Percentiles rank a stretch among this genome's conserved stretches.
phyloP scores from a whole-genome alignment of 2,888 invertebrate genomes.

The Prenolepis imparis region DNA sequence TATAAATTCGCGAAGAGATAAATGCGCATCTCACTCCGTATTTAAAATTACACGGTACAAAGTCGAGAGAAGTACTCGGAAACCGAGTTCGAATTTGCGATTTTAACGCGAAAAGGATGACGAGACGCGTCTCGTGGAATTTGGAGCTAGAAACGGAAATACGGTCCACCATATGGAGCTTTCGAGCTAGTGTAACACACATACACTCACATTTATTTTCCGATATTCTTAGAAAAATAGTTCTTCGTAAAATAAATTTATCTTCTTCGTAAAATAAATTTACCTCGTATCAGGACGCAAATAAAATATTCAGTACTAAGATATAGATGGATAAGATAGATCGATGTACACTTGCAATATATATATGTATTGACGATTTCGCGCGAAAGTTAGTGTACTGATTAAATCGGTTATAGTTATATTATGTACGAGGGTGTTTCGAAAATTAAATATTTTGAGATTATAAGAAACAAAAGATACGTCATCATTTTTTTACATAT shows the following conservation, averaged over 20 bases:
- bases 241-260: not conserved
- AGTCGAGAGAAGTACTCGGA: not conserved
- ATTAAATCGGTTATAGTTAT: no score
- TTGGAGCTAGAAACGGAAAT: not conserved
- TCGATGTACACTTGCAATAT: not conserved
- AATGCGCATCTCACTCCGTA: not conserved
- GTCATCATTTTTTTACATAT: no score
- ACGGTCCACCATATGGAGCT: not conserved
- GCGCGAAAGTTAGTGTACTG: not conserved
- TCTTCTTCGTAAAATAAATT: not conserved
- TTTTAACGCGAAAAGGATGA: not conserved
- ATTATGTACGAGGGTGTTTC: no score
- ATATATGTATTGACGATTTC: not conserved
- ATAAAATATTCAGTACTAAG: not conserved
- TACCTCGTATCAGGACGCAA: not conserved
- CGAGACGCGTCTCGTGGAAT: conserved; percentile 18
- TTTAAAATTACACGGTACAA: conserved; percentile 13
- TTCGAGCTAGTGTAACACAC: not conserved
- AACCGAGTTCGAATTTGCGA: not conserved
- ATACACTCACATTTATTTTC: not conserved
- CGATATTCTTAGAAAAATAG: conserved; percentile 10
- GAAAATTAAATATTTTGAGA: no score
- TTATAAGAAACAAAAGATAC: no score
- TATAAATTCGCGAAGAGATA: not conserved
- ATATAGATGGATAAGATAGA: not conserved